A percentile compares a stretch with the other conserved stretches of the same genome.
Conservation (phyloP, 2,797 vertebrate genomes). For the Smutsia temminckii region DNA sequence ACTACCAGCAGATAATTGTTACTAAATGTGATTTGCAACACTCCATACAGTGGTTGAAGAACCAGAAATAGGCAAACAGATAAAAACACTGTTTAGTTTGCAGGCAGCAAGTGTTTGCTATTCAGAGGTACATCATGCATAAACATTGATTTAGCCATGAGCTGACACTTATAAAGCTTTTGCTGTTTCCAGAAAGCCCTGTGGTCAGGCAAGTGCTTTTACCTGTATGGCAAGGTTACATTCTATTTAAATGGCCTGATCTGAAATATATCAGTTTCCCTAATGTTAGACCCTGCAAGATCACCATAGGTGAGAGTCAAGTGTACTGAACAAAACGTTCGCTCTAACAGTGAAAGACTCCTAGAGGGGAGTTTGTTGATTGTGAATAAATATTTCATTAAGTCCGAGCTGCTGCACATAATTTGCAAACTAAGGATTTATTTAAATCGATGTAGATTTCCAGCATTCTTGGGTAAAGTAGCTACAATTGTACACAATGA, state of each 20-base stretch:
- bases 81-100: constrained; percentile 88
- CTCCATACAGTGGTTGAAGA: constrained; percentile 83
- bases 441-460: constrained; percentile 37
- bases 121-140: constrained; percentile 89
- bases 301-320: constrained; percentile 74
- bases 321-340: constrained; percentile 64
- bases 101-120: constrained; percentile 88
- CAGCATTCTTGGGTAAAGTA: constrained; percentile 47
- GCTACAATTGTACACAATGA: background rate
- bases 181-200: constrained; percentile 83
- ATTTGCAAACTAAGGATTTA: constrained; percentile 59
- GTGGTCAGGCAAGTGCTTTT: constrained; percentile 82
- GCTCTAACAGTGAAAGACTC: constrained; percentile 54
- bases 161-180: constrained; percentile 85
- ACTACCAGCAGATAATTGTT: constrained; percentile 88
- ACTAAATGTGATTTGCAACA: constrained; percentile 88
- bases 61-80: constrained; percentile 87
- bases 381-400: constrained; percentile 81
- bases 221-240: constrained; percentile 83
- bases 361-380: constrained; percentile 60
- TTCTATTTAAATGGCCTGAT: constrained; percentile 79
- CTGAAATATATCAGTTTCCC: constrained; percentile 79
- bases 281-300: constrained; percentile 63
- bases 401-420: constrained; percentile 49
- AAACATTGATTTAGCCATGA: constrained; percentile 89